Conservation (phyloP, 2,888 invertebrate genomes). For the Napeogenes inachia region DNA sequence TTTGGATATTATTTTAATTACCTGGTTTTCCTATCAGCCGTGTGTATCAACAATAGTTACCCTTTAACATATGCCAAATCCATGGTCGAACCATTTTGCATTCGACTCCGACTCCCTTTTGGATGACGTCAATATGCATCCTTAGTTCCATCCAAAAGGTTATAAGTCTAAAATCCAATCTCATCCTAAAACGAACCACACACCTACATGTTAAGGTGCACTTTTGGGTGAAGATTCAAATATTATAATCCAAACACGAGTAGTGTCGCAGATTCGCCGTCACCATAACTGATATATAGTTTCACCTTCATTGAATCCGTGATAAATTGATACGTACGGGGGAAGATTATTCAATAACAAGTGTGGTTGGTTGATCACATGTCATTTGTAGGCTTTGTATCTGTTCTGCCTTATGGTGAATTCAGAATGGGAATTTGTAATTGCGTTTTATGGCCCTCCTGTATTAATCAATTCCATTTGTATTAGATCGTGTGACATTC, state of each 20-base stretch:
- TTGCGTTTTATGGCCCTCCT: conserved; percentile 38
- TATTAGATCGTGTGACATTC: conserved; percentile 23
- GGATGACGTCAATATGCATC: conserved; percentile 75
- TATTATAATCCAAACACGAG: conserved; percentile 42
- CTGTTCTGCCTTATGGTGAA: conserved; percentile 40
- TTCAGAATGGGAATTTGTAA: conserved; percentile 46
- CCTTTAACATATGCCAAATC: conserved; percentile 77
- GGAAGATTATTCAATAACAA: conserved; percentile 76
- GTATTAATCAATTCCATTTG: conserved; percentile 36
- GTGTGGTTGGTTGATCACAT: conserved; percentile 58
- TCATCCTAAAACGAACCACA: conserved; percentile 16
- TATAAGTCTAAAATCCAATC: conserved; percentile 21
- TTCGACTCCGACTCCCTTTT: conserved; percentile 72
- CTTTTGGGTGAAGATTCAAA: conserved; percentile 16
- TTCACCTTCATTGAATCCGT: conserved; percentile 74
- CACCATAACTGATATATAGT: conserved; percentile 71
- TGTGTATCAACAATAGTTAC: conserved; percentile 60
- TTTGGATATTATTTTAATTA: neutral
- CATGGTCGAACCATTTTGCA: conserved; percentile 75
- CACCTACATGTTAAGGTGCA: neutral
- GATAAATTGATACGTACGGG: conserved; percentile 72
- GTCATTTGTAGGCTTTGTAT: conserved; percentile 48
- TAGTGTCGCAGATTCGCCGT: conserved; percentile 52
- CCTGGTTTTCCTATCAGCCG: conserved; percentile 26
- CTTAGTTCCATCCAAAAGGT: conserved; percentile 37